Base-by-base conservation (phyloP, 2,113 vertebrate genomes). In the Passer montanus region DNA sequence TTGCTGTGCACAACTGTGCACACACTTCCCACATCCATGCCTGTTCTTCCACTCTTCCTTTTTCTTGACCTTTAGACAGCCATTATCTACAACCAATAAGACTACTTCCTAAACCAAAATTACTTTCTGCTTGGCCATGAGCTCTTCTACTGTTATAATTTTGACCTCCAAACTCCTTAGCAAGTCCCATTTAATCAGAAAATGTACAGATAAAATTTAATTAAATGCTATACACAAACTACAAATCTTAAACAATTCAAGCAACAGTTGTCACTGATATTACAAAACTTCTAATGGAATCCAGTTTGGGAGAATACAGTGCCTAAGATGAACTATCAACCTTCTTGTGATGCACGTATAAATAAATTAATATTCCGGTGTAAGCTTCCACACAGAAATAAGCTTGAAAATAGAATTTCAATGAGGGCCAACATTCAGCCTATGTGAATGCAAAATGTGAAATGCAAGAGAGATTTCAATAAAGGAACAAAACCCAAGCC, bases 391-490 rank as follows among this genome's bases (percentile, higher is more conserved):
- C 26, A 37, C 2, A 63, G 18, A 90, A 92, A 82, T 8, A 26
- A 7, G 16, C 26, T 83, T 72, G 21, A n/a, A 90, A 92, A 86
- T 27, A 27, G 9, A 68, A 88, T 41, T 73, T 64, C 53, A 52
- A 0, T 10, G 33, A 68, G 9, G 4, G 17, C 50, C 24, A 28
- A 11, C 24, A 76, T 76, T 72, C 58, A 64, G 17, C 0, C 1
- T 27, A 47, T 1, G 66, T 2, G 4, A 79, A 56, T 22, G 72
- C 6, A 53, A 39, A 59, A 64, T 49, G 7, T 37, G 31, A 83
- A 92, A 88, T 30, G 27, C 24, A 80, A 47, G 15, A 60, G 21
- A 87, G 8, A 70, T 89, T 95, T 84, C 74, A 78, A 74, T 21
- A 75, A 31, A 90, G 43, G 13, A 84, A 28, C 27, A 92, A 87